Percentiles rank a stretch among this genome's conserved stretches.
Conservation (phyloP, 2,797 vertebrate genomes). For the Acanthopagrus latus region DNA sequence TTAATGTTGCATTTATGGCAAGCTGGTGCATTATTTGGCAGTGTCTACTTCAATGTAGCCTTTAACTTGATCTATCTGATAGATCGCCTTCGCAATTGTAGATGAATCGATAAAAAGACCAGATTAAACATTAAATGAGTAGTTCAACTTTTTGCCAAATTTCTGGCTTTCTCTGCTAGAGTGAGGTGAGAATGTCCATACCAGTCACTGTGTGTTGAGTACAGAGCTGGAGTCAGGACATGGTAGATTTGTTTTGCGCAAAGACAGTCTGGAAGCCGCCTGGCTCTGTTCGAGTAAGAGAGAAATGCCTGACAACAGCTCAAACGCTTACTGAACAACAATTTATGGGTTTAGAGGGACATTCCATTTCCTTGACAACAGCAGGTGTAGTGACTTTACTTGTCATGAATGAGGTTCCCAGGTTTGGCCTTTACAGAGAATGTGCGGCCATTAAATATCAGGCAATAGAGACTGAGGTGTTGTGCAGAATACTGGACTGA, state of each 20-base stretch:
- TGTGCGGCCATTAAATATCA: no score
- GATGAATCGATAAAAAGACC: background rate
- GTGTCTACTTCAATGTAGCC: no score
- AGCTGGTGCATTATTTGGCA: no score
- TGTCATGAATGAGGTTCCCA: background rate
- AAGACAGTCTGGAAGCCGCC: background rate
- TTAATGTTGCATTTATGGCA: no score
- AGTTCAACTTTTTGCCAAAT: background rate
- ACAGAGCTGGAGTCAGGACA: background rate
- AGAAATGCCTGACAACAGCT: no score
- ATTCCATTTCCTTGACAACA: background rate
- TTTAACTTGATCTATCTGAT: background rate
- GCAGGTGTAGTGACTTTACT: background rate
- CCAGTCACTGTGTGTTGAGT: background rate
- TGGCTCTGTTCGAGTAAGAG: background rate
- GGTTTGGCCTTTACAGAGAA: background rate
- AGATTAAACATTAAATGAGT: background rate
- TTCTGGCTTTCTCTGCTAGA: background rate
- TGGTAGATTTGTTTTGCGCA: background rate
- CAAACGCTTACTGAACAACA: no score
- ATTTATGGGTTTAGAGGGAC: no score
- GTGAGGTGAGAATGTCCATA: background rate
- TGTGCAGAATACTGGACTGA: no score
- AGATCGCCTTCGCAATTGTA: background rate
- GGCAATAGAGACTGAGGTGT: no score